phyloP scores from a whole-genome alignment of 2,797 vertebrate genomes.

The Dipus sagitta region DNA sequence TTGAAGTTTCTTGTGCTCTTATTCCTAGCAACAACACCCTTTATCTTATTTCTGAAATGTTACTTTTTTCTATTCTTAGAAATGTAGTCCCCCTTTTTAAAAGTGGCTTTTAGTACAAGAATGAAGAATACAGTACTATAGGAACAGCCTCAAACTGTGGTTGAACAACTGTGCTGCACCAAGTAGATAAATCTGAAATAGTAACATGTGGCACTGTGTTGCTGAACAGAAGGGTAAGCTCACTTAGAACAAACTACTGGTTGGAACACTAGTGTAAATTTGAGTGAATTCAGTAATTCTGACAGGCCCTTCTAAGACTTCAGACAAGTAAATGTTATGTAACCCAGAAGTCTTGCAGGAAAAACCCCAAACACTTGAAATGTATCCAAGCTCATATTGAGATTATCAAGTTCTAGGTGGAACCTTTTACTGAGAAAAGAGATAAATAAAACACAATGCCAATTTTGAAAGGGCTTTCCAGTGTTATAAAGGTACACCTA shows the following conservation, averaged over 20 bases:
- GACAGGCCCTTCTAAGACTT: neutral
- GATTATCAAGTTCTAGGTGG: neutral
- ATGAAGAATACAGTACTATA: neutral
- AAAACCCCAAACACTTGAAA: neutral
- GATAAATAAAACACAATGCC: neutral
- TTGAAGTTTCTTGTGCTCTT: slow-evolving; percentile 1
- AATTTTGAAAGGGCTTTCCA: neutral
- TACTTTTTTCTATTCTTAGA: neutral
- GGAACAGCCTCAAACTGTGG: neutral
- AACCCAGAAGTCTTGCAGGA: neutral
- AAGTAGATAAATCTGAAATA: neutral
- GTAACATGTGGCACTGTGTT: neutral
- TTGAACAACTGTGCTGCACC: neutral
- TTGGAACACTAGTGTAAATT: neutral
- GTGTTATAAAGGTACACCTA: neutral
- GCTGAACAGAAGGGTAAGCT: no score
- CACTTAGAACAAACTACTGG: neutral
- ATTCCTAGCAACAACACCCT: neutral
- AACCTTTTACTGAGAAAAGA: neutral
- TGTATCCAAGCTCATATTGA: neutral
- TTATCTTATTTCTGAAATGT: slow-evolving; percentile 48
- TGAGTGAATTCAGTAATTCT: neutral
- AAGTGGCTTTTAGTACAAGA: slow-evolving; percentile 5
- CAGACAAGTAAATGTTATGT: neutral
- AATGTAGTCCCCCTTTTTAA: neutral